These are phyloP conservation scores for Neomonachus schauinslandi DNA, from an alignment of 2,113 vertebrate genomes.

Conservation along the genomic window DNA sequence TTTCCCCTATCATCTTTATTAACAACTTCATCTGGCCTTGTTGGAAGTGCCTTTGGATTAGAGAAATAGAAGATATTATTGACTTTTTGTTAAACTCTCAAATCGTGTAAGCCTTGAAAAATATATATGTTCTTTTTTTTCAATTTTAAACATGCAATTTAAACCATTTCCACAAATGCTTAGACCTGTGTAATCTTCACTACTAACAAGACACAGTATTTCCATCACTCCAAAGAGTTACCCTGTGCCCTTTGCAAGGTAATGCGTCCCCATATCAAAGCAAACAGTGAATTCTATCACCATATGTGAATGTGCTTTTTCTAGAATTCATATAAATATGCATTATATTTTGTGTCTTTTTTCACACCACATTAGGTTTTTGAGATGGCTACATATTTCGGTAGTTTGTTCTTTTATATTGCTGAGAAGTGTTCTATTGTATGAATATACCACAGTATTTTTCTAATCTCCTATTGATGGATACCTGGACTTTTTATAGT, in stretches of 20 bases:
- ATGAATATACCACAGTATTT: not conserved
- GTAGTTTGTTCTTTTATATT: not conserved
- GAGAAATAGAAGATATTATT: not conserved
- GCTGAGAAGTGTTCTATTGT: not conserved
- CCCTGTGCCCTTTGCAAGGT: not conserved
- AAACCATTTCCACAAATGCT: not conserved
- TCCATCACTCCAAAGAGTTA: not conserved
- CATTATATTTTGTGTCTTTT: not conserved
- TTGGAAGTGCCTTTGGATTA: not conserved
- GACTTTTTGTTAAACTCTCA: conserved; percentile 1
- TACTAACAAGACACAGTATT: not conserved
- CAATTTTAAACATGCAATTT: not conserved
- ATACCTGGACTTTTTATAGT: not conserved
- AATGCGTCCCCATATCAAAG: not conserved
- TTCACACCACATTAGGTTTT: not conserved
- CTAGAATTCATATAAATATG: not conserved
- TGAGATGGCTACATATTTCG: not conserved
- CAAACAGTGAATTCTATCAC: not conserved
- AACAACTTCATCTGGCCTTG: not conserved
- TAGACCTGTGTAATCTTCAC: not conserved
- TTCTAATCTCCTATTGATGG: not conserved
- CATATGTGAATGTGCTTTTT: not conserved
- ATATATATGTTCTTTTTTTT: not conserved
- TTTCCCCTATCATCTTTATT: not conserved
- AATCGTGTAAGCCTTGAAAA: conserved; percentile 3